Base-by-base conservation (phyloP, 2,113 vertebrate species). In the Tenebrosternarchus preto region DNA sequence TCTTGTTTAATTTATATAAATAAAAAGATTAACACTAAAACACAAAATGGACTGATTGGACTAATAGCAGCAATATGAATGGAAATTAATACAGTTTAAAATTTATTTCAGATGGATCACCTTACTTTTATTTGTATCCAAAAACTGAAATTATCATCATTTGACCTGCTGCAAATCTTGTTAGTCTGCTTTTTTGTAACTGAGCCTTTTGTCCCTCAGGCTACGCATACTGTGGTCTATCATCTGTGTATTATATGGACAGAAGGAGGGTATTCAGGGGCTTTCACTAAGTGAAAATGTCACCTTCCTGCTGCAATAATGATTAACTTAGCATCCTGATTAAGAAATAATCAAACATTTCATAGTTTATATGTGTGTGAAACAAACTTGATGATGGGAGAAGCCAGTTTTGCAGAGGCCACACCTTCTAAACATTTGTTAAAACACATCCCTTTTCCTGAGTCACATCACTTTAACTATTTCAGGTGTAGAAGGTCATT, bases 151-250 rank as follows among this genome's bases (percentile, higher is more conserved):
- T 53, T 64, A 16, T 69, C 20, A 39, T 66, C 29, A 80, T 25
- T 73, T 43, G 0, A 0, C 56, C 60, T 56, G 33, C 56, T 73
- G 5, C 57, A 59, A 61, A 53, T 64, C 56, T 22, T 36, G 43
- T 36, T 53, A 24, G 69, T 64, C 69, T 63, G 78, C 20, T 39
- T 17, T 39, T n/a, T 36, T 80, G 59, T 60, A 79, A 79, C 61
- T 29, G 36, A 79, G 56, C 68, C 19, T 20, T n/a, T n/a, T 25
- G 4, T 36, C 78, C 70, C 78, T 80, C 31, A 46, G 78, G 78
- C 78, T 80, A 80, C 63, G 39, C 46, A 80, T 80, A 67, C 71
- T 80, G 60, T 64, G 22, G 67, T 39, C 73, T 80, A 36, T 80
- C 0, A 25, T 67, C 31, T 77, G 66, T 50, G 19, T 53, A 39